phyloP scores from a whole-genome alignment of 2,888 invertebrate genomes.

The Yponomeuta sedellus region DNA sequence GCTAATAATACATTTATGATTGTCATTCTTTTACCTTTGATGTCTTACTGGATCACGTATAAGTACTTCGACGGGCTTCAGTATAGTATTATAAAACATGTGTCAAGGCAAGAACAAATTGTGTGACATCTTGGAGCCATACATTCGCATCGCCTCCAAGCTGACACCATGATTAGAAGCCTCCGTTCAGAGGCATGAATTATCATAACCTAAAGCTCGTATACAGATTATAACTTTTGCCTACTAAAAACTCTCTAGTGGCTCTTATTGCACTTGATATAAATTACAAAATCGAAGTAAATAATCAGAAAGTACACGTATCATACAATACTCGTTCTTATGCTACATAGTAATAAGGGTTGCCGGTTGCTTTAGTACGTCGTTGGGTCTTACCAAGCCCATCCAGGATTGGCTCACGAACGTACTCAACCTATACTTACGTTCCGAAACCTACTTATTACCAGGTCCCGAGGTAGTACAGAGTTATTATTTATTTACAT shows the following conservation, averaged over 20 bases:
- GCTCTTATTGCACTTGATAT: background rate
- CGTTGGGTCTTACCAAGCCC: background rate
- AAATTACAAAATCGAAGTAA: background rate
- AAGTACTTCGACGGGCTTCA: no score
- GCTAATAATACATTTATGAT: no score
- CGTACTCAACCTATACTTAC: slow-evolving; percentile 11
- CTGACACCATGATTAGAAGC: background rate
- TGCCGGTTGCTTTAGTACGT: background rate
- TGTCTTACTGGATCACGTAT: no score
- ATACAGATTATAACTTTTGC: background rate
- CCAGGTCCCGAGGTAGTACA: background rate
- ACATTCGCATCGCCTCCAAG: background rate
- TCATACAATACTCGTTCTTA: background rate
- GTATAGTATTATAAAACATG: no score
- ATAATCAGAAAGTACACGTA: background rate
- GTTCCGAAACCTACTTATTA: slow-evolving; percentile 11
- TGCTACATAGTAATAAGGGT: background rate
- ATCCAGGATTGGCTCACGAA: slow-evolving; percentile 4
- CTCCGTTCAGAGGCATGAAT: background rate
- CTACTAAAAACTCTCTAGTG: background rate
- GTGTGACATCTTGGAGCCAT: background rate
- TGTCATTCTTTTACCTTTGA: no score
- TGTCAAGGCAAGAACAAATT: background rate
- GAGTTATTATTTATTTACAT: slow-evolving; percentile 16
- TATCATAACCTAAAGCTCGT: background rate